Evolutionary conservation across 2,113 vertebrate species (phyloP), one percentile per base, ranked within the genome.

Genomic region (Propithecus coquereli): DNA sequence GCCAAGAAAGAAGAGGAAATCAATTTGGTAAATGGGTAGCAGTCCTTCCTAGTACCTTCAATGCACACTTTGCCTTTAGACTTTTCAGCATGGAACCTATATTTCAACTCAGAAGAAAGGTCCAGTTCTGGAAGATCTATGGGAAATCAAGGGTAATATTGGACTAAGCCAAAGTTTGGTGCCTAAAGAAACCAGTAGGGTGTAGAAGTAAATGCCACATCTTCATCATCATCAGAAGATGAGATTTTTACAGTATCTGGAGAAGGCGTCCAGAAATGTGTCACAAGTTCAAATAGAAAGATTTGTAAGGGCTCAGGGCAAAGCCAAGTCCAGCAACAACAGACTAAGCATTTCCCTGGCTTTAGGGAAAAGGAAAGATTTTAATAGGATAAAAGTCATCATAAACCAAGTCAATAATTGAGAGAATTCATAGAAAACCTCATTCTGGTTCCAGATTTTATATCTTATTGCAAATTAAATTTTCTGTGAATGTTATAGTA

Each of bases 191-290:
- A 11, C 14, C 9, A 50, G 6, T 10, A 27, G 7, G 0, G 1
- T 16, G 6, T 9, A 18, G 40, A 59, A 18, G 2, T 9, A 32
- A 85, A 45, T 43, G n/a, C 17, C 18, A 22, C n/a, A 2, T 37
- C 22, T n/a, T 17, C 22, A 14, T 66, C 9, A 14, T 66, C 9
- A 30, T n/a, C 8, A 6, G 50, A 16, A 84, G n/a, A 27, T 3
- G 7, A 9, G 25, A 0, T 1, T 37, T 9, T n/a, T 22, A 11
- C 66, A 40, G 11, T 23, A 66, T 5, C 14, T 7, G 2, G n/a
- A 40, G 27, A 8, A n/a, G 6, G 8, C 13, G 3, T 50, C 50
- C 32, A 68, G 47, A 54, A 37, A 34, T 11, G n/a, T 6, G 14
- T 40, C 27, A 1, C 76, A 18, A n/a, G 6, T 16, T 23, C n/a